phyloP scores from a whole-genome alignment of 1,140 invertebrate genomes.

The Aphelinus atriplicis region DNA sequence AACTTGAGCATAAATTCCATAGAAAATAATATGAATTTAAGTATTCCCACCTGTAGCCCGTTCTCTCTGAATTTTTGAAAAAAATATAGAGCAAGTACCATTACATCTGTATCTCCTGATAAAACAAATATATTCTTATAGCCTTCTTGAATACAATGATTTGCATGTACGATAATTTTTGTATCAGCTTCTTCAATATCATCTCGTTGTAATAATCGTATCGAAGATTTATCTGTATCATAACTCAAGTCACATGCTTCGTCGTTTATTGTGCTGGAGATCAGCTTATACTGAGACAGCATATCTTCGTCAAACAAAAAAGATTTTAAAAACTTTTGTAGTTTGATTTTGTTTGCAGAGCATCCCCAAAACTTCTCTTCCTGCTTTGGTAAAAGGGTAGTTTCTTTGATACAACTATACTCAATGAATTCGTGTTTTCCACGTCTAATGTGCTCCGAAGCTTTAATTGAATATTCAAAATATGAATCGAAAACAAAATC shows the following conservation, averaged over 20 bases:
- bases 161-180: background rate
- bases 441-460: slow-evolving; percentile 22
- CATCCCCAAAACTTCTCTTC: background rate
- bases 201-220: background rate
- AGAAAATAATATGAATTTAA: too few relatives aligned
- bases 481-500: slow-evolving; percentile 35
- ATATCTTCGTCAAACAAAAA: background rate
- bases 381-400: background rate
- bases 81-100: too few relatives aligned
- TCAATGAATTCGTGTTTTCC: background rate
- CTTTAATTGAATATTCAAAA: slow-evolving; percentile 18
- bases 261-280: slow-evolving; percentile 9
- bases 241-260: background rate
- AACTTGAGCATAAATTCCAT: too few relatives aligned
- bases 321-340: background rate
- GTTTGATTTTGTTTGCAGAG: background rate
- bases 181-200: too few relatives aligned
- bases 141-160: background rate
- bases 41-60: too few relatives aligned
- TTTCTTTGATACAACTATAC: background rate
- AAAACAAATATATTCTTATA: background rate
- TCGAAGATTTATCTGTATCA: background rate
- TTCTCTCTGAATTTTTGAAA: too few relatives aligned
- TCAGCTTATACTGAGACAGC: background rate
- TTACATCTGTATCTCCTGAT: slow-evolving; percentile 9